Evolutionary conservation across 2,797 vertebrate species (phyloP), one percentile per base, ranked within the genome.

Genomic region (Pogoniulus pusillus): DNA sequence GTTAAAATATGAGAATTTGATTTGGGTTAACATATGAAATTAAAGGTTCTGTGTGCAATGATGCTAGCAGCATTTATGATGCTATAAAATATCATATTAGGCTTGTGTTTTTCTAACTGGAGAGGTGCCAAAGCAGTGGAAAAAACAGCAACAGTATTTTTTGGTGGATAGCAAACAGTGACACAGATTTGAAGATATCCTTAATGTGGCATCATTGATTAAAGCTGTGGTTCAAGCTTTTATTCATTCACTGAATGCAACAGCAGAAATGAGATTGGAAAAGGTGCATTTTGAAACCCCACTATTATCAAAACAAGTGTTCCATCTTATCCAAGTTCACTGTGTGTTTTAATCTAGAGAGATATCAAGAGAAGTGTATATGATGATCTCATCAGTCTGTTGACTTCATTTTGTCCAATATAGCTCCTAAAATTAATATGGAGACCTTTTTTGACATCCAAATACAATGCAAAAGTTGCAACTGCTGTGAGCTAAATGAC

Each of bases 1-100:
- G n/a, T 57, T 75, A 70, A 85, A 93, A 78, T 79, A 66, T 19
- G 59, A 92, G 51, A 88, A 77, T 89, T 87, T 94, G 23, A 86
- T 86, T 70, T 7, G 39, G 71, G 58, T 84, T 94, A 95, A 89
- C 29, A 43, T 10, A 14, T 82, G 69, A 92, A 94, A 87, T 54
- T 45, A 89, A 77, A 71, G 63, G 37, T 62, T 80, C 53, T 73
- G 15, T 60, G 29, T 85, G 37, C 64, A 91, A 86, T 57, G 59
- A 91, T 76, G 37, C 32, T 63, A 74, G 65, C 24, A 80, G 32
- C 43, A 75, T 30, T 92, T 76, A 89, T 1, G 1, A 30, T 70
- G 16, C 43, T 82, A 89, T 70, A 78, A 93, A 95, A 84, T 55
- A 82, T 23, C 55, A 66, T 18, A 92, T 85, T 82, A 85, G 24